Evolutionary conservation across 2,113 vertebrate genomes (phyloP), one percentile per base, ranked within the genome.

Genomic region (Hoplias malabaricus): DNA sequence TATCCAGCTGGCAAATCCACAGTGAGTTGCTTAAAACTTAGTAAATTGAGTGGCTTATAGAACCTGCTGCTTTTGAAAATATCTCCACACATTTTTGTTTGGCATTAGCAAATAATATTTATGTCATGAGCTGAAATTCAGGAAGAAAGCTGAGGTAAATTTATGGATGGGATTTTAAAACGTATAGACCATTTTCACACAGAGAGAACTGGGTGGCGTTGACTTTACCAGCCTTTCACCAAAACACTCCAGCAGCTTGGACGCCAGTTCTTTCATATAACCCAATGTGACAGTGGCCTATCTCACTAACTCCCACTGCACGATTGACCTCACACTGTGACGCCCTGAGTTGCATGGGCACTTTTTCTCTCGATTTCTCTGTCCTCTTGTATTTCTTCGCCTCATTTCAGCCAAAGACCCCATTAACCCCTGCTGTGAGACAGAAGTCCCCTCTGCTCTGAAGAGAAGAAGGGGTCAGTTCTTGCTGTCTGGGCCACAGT

Each of bases 401-500:
- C 40, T 10, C 73, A 73, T 80, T 75, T 77, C 61, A 43, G 56
- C 21, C 25, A 62, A 16, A 59, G 68, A 69, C 53, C 77, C 73
- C 62, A 80, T 80, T 77, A 77, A 73, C 82, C 78, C 43, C 27
- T 33, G 62, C 43, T 29, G n/a, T 43, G 65, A 57, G 66, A 13
- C n/a, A 50, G 48, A 1, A 1, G 1, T 38, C 23, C 36, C 65
- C 57, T 43, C 6, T 2, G 38, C 31, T 25, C 61, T 38, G 13
- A 46, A 14, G 43, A 56, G 62, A 67, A 50, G 57, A 66, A 48
- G 29, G 75, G 65, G 66, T 48, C 38, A 61, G 36, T 50, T 38
- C 62, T 74, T 73, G 38, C 66, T 78, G 27, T 19, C 21, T 61
- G 1, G 68, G 62, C 63, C 62, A 42, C 21, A 71, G 53, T 72